These are phyloP conservation scores for Drosophila cognata DNA, from an alignment of 2,888 invertebrate species.

Conservation along the genomic window DNA sequence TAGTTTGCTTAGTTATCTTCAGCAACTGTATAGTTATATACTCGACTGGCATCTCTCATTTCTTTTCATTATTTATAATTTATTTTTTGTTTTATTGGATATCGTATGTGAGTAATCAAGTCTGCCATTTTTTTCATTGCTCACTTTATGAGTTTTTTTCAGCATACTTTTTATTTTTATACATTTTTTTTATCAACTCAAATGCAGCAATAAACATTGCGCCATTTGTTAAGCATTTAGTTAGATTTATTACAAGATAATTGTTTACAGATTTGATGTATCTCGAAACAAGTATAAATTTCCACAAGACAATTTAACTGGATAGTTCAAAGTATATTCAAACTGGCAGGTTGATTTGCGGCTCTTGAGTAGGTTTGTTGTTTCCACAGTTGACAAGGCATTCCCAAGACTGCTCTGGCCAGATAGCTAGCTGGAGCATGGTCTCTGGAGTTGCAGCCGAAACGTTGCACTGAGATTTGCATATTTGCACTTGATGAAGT, in stretches of 20 bases:
- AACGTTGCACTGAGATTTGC: slow-evolving; percentile 58
- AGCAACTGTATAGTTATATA: neutral
- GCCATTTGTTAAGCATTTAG: neutral
- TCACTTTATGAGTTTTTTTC: neutral
- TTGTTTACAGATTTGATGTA: neutral
- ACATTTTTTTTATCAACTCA: neutral
- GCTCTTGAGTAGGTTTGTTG: slow-evolving; percentile 47
- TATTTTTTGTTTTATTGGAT: neutral
- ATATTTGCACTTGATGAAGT: slow-evolving; percentile 77
- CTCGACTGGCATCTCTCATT: neutral
- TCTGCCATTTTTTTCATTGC: neutral
- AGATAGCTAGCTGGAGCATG: neutral
- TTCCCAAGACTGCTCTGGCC: slow-evolving; percentile 7
- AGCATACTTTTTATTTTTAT: neutral
- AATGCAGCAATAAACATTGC: neutral
- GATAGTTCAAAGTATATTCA: slow-evolving; percentile 15
- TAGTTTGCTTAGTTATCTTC: neutral
- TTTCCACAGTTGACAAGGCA: slow-evolving; percentile 18
- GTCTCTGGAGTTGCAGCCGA: slow-evolving; percentile 12
- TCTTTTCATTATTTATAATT: neutral
- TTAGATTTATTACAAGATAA: neutral
- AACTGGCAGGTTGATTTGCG: slow-evolving; percentile 50
- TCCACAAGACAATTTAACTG: slow-evolving; percentile 11
- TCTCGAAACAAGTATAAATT: slow-evolving; percentile 17
- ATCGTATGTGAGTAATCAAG: neutral